phyloP scores from a whole-genome alignment of 2,888 invertebrate genomes.

The Emesis russula region DNA sequence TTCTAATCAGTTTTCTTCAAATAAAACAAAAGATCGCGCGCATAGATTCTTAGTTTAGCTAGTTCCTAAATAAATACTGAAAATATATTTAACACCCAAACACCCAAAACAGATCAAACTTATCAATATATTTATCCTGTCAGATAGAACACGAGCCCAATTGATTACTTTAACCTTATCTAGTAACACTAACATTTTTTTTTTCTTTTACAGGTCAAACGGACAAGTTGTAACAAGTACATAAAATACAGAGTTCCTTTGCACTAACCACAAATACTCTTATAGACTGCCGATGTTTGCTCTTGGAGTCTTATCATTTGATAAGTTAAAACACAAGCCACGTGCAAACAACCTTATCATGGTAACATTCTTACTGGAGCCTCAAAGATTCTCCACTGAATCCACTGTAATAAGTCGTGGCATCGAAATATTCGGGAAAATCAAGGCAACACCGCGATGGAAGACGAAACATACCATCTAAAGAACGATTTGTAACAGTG shows the following conservation, averaged over 20 bases:
- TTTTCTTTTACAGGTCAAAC: constrained; percentile 92
- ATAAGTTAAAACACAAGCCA: constrained; percentile 95
- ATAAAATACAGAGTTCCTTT: constrained; percentile 93
- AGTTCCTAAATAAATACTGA: too few species aligned
- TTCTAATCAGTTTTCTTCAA: too few species aligned
- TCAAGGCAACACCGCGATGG: constrained; percentile 88
- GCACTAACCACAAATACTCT: constrained; percentile 94
- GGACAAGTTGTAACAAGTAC: constrained; percentile 91
- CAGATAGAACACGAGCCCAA: too few species aligned
- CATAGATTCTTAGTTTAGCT: too few species aligned
- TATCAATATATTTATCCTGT: too few species aligned
- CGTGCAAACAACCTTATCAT: constrained; percentile 95
- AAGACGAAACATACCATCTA: constrained; percentile 70
- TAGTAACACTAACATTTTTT: constrained; percentile 89
- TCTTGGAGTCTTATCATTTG: constrained; percentile 94
- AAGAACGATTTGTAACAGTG: constrained; percentile 85
- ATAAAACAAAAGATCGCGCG: too few species aligned
- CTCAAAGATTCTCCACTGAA: constrained; percentile 92
- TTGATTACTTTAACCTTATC: background rate
- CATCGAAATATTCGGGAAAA: background rate
- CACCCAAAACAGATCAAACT: too few species aligned
- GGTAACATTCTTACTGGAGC: constrained; percentile 93
- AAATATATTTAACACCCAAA: too few species aligned
- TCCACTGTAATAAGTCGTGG: constrained; percentile 90
- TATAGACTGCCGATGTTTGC: constrained; percentile 94